Evolutionary conservation across 2,888 invertebrate genomes (phyloP), one percentile per base, ranked within the genome.

Genomic region (Heliconius erato): DNA sequence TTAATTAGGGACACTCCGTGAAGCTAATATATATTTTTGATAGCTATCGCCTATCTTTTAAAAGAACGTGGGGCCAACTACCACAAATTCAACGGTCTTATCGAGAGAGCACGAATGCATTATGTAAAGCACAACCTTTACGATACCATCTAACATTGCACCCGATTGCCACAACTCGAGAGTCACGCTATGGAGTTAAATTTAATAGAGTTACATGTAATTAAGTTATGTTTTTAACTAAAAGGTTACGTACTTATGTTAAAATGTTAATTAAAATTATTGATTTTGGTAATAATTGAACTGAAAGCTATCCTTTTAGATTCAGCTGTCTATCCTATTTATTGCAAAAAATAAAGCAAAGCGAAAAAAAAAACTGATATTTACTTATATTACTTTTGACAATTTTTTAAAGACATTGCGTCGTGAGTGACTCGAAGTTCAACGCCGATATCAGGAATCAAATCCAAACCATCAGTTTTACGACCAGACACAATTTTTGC

Each of bases 111-210:
- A 90, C 89, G 90, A 89, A 90, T 87, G 89, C 87, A 89, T 88
- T 87, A 89, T 87, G 87, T 87, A 86, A 87, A 85, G 88, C 88
- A 88, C 88, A 89, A 87, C 90, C 90, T 89, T 87, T 85, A 78
- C 79, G 91, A 91, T 91, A 90, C 14, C 82, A 91, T 91, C 91
- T 90, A 82, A 82, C 87, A 87, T 83, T 87, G 88, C 87, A 86
- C 85, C 85, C 86, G 86, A 86, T 86, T 86, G 86, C 86, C 85
- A 83, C 82, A 85, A 84, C 85, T 83, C 84, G 86, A 87, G 87
- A 87, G 85, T 86, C 85, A 86, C 86, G 88, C 88, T 87, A 88
- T 86, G 83, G 86, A 84, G 79, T 77, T 49, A 78, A 68, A 78
- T 78, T 63, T 76, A 76, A 76, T 63, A 63, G 76, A 76, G 63